These are phyloP conservation scores for Drosophila saltans DNA, from an alignment of 1,140 invertebrate species.

Conservation along the genomic window DNA sequence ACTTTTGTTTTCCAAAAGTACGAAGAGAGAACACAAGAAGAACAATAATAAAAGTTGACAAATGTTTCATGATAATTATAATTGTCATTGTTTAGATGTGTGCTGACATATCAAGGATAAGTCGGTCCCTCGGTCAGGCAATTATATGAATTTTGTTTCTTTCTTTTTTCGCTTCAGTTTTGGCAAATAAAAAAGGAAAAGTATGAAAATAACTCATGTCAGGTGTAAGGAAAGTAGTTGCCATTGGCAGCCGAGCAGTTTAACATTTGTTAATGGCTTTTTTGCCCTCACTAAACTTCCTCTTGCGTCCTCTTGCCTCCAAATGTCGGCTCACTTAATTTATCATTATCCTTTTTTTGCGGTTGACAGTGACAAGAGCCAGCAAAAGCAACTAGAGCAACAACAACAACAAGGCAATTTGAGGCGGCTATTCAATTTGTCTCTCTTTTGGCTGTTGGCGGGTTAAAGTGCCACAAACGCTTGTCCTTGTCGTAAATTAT, in stretches of 20 bases:
- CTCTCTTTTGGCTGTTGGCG: slow-evolving; percentile 34
- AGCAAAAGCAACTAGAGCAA: slow-evolving; percentile 13
- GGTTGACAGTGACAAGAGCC: slow-evolving; percentile 57
- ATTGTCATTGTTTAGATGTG: slow-evolving; percentile 41
- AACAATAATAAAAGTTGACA: slow-evolving; percentile 35
- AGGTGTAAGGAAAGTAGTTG: slow-evolving; percentile 47
- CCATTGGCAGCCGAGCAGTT: slow-evolving; percentile 14
- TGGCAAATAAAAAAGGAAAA: slow-evolving; percentile 12
- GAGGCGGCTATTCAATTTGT: slow-evolving; percentile 57
- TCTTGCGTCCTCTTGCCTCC: not conserved
- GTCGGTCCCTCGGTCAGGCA: slow-evolving; percentile 9
- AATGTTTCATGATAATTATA: slow-evolving; percentile 51
- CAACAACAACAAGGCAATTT: not conserved
- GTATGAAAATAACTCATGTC: slow-evolving; percentile 44
- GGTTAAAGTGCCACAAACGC: slow-evolving; percentile 41
- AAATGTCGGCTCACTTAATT: slow-evolving; percentile 58
- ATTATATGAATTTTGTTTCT: slow-evolving; percentile 31
- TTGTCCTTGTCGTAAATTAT: slow-evolving; percentile 26
- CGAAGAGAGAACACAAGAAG: not conserved
- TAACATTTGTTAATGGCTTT: slow-evolving; percentile 48
- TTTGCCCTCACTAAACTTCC: not conserved
- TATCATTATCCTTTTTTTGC: slow-evolving; percentile 58
- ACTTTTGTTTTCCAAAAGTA: slow-evolving; percentile 32
- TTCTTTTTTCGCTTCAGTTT: slow-evolving; percentile 25
- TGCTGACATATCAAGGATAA: slow-evolving; percentile 13